These are phyloP conservation scores for Spizaetus ornatus DNA, from an alignment of 2,113 vertebrate species.

Conservation along the genomic window DNA sequence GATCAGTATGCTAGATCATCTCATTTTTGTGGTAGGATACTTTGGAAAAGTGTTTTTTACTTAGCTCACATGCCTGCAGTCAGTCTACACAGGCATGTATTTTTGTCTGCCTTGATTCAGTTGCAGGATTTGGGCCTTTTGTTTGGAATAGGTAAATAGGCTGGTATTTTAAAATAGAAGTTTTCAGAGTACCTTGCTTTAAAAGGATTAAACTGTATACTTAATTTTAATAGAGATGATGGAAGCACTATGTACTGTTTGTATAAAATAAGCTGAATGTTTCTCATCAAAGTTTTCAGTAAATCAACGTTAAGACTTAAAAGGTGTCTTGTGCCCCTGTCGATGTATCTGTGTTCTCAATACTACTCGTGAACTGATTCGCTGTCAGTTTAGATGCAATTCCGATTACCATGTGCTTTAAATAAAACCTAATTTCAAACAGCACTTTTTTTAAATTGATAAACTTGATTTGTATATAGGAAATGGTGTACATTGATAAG, in stretches of 20 bases:
- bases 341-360: not conserved
- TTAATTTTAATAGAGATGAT: not conserved
- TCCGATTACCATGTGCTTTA: conserved; percentile 16
- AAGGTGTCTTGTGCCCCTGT: not conserved
- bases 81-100: not conserved
- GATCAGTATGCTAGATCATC: conserved; percentile 7
- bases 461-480: conserved; percentile 65
- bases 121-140: conserved; percentile 25
- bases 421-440: conserved; percentile 33
- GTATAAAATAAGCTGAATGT: not conserved
- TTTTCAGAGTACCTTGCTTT: conserved; percentile 8
- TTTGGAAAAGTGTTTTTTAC: not conserved
- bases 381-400: conserved; percentile 16
- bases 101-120: conserved; percentile 10
- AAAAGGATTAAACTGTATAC: not conserved
- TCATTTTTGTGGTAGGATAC: conserved; percentile 15
- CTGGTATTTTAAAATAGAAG: not conserved
- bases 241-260: not conserved
- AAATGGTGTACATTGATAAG: conserved; percentile 53
- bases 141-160: not conserved
- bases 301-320: not conserved
- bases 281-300: not conserved
- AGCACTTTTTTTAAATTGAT: conserved; percentile 47
- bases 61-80: not conserved
- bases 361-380: not conserved